Evolutionary conservation across 2,113 vertebrate species (phyloP).

Genomic region (Reinhardtius hippoglossoides): DNA sequence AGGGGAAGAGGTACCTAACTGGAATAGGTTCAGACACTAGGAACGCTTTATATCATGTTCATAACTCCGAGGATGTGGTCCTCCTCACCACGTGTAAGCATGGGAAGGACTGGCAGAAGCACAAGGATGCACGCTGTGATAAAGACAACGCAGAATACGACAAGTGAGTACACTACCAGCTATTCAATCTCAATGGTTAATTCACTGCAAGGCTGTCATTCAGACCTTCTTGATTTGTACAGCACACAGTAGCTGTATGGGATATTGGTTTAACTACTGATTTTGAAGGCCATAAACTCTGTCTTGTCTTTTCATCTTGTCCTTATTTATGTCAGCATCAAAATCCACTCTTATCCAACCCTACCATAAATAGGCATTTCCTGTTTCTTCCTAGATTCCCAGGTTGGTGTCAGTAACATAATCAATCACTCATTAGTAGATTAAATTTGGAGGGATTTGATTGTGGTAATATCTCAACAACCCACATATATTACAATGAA

Average conservation of each 20-base stretch:
- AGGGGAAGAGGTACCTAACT: conserved; percentile 98
- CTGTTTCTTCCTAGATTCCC: too few relatives aligned
- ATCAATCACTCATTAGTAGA: too few relatives aligned
- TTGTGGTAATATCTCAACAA: neutral
- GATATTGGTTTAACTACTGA: neutral
- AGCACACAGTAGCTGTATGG: too few relatives aligned
- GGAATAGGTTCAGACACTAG: conserved; percentile 99
- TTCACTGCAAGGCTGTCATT: neutral
- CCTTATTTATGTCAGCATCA: too few relatives aligned
- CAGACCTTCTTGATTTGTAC: neutral
- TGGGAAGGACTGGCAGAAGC: conserved; percentile 99
- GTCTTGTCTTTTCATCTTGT: neutral
- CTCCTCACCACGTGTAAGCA: conserved; percentile 99
- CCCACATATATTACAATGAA: neutral
- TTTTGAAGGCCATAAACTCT: neutral
- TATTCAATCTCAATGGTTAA: neutral
- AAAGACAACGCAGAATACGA: conserved; percentile 96
- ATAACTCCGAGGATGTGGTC: conserved; percentile 96
- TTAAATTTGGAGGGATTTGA: too few relatives aligned
- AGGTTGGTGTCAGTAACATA: too few relatives aligned
- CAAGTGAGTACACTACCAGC: conserved; percentile 86
- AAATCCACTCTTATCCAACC: too few relatives aligned
- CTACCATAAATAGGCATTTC: neutral
- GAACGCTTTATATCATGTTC: conserved; percentile 98
- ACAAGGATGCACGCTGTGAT: conserved; percentile 97